Conservation (phyloP, 2,113 vertebrate species). For the Hyaena hyaena region DNA sequence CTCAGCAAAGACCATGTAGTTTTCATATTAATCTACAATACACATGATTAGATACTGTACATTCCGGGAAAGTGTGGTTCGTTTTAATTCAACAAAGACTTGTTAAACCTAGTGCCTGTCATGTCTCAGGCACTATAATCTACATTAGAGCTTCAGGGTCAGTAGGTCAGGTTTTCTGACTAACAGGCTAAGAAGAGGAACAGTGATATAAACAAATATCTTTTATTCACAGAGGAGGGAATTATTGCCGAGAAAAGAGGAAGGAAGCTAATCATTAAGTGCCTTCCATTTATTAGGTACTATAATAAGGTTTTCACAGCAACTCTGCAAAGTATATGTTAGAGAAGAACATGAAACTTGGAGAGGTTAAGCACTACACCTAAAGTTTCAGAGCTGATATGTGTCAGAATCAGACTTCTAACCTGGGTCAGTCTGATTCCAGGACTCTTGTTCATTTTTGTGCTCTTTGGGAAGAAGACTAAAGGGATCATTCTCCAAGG, state of each 20-base stretch:
- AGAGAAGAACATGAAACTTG: background rate
- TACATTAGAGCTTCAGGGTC: background rate
- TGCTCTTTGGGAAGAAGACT: background rate
- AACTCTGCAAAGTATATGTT: background rate
- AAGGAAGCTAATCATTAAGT: background rate
- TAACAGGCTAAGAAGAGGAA: background rate
- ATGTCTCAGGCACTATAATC: background rate
- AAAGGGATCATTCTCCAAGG: background rate
- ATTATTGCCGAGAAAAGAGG: background rate
- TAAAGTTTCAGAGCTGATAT: background rate
- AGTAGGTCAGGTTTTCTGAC: background rate
- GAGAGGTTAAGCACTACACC: background rate
- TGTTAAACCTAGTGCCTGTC: background rate
- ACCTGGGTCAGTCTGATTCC: background rate
- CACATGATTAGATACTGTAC: background rate
- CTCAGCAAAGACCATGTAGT: background rate
- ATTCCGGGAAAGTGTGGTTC: background rate
- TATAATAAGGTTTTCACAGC: background rate
- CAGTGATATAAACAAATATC: background rate
- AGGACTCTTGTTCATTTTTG: background rate
- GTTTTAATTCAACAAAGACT: background rate
- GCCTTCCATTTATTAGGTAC: background rate
- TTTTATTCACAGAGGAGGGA: background rate
- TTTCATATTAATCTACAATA: background rate
- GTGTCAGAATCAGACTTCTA: background rate